Evolutionary conservation across 1,140 invertebrate genomes (phyloP).

Genomic region (Drosophila repletoides): DNA sequence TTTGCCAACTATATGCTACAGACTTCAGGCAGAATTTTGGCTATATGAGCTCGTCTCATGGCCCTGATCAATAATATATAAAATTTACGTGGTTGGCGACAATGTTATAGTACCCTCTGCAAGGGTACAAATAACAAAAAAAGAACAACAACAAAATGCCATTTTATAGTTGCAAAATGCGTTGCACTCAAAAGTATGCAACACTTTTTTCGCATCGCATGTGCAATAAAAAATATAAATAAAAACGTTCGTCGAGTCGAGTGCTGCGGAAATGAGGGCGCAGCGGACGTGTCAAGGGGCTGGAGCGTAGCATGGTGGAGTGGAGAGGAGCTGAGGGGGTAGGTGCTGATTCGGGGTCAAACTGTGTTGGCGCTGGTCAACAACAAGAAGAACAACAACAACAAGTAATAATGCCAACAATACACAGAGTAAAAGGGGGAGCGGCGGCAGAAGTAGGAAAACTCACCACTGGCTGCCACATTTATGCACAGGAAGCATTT

Average conservation of each 20-base stretch:
- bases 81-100: no score
- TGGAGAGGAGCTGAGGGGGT: not conserved
- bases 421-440: conserved; percentile 18
- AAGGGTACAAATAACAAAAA: no score
- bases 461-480: conserved; percentile 58
- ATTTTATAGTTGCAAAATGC: conserved; percentile 73
- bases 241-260: conserved; percentile 45
- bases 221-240: conserved; percentile 24
- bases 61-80: no score
- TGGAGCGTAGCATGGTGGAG: not conserved
- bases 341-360: conserved; percentile 29
- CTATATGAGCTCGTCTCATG: no score
- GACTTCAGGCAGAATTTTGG: no score
- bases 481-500: conserved; percentile 79
- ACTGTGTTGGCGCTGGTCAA: conserved; percentile 52
- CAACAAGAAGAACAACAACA: conserved; percentile 42
- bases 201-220: conserved; percentile 44
- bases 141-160: conserved; percentile 54
- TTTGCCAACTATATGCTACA: no score
- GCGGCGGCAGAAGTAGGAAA: no score
- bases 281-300: conserved; percentile 2
- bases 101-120: no score
- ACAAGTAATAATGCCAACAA: conserved; percentile 48
- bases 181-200: conserved; percentile 72
- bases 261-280: conserved; percentile 26